These are phyloP conservation scores for Cactoblastis cactorum DNA, from an alignment of 2,888 invertebrate genomes.

Conservation along the genomic window DNA sequence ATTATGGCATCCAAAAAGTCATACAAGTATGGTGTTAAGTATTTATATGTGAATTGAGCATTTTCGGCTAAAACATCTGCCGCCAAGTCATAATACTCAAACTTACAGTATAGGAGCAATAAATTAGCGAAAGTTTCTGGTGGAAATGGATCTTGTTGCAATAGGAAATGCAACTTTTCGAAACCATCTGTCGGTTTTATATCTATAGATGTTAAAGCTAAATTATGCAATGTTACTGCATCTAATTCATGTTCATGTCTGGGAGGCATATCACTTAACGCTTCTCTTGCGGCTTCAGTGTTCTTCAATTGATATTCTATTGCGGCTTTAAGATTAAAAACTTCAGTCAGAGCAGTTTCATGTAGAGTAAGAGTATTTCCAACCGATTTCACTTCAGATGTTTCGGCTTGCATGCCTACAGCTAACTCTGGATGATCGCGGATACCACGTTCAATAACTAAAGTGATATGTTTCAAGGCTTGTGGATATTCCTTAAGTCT, in stretches of 20 bases:
- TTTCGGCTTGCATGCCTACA: constrained; percentile 98
- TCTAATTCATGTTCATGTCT: constrained; percentile 98
- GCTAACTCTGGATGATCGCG: constrained; percentile 98
- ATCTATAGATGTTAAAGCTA: constrained; percentile 94
- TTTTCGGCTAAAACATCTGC: constrained; percentile 99
- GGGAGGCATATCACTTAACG: constrained; percentile 93
- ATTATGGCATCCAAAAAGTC: constrained; percentile 98
- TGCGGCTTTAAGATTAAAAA: constrained; percentile 98
- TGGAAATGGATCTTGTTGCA: constrained; percentile 97
- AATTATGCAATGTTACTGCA: constrained; percentile 97
- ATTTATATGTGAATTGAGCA: constrained; percentile 96
- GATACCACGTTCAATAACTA: constrained; percentile 96
- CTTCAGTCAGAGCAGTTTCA: constrained; percentile 97
- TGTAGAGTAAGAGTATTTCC: constrained; percentile 96
- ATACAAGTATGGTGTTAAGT: constrained; percentile 94
- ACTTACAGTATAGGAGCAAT: constrained; percentile 95
- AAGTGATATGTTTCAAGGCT: constrained; percentile 94
- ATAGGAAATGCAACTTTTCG: constrained; percentile 89
- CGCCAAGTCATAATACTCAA: constrained; percentile 97
- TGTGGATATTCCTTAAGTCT: constrained; percentile 95
- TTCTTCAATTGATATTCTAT: constrained; percentile 92
- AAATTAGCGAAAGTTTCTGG: constrained; percentile 98
- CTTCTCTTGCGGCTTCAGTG: constrained; percentile 92
- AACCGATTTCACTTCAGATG: constrained; percentile 94
- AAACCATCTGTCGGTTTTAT: constrained; percentile 94